These are phyloP conservation scores for Psix sp. DNA, from an alignment of 1,140 invertebrate genomes.

Conservation along the genomic window DNA sequence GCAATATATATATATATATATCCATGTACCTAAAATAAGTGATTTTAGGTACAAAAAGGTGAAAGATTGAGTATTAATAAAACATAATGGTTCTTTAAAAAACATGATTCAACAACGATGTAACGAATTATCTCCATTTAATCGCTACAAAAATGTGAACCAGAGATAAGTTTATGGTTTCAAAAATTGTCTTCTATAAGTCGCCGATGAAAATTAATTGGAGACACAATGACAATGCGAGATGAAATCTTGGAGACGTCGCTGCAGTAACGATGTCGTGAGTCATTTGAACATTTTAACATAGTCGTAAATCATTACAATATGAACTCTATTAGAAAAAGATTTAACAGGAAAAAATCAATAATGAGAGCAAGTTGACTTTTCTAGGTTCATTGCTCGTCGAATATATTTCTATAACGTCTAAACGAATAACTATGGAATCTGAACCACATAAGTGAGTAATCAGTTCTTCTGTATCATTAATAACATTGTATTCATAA, in stretches of 20 bases:
- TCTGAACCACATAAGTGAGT: conserved; percentile 32
- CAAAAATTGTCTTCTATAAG: no score
- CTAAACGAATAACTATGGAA: no score
- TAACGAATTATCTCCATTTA: no score
- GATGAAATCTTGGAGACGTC: conserved; percentile 14
- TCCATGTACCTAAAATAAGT: no score
- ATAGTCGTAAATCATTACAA: conserved; percentile 20
- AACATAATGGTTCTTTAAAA: no score
- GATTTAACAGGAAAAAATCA: background rate
- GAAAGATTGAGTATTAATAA: no score
- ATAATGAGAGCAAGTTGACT: background rate
- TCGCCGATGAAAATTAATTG: conserved; percentile 30
- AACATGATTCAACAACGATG: no score
- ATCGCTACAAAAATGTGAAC: background rate
- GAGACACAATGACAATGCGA: conserved; percentile 33
- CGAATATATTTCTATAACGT: no score
- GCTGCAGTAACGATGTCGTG: conserved; percentile 17
- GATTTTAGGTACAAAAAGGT: no score
- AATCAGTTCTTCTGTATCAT: conserved; percentile 53
- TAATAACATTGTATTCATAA: conserved; percentile 52
- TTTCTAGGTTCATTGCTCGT: no score
- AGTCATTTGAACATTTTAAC: conserved; percentile 2
- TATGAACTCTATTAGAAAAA: conserved; percentile 3
- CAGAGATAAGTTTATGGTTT: background rate
- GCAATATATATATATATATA: no score